Conservation (phyloP, 2,797 vertebrate genomes). For the Benthosema pterotum region DNA sequence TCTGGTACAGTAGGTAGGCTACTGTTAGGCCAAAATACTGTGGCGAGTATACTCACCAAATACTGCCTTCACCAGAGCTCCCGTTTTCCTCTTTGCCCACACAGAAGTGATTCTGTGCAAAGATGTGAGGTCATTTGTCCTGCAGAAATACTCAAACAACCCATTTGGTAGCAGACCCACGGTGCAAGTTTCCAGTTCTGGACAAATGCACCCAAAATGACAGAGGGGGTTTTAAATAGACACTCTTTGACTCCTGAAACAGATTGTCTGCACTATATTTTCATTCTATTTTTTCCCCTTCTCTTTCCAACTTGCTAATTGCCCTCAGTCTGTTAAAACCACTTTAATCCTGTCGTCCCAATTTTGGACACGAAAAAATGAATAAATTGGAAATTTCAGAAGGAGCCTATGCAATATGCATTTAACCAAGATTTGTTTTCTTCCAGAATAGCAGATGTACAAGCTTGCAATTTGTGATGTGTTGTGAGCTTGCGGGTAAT, state of each 20-base stretch:
- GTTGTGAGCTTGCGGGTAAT: no score
- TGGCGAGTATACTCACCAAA: not conserved
- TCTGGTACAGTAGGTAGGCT: not conserved
- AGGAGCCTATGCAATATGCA: no score
- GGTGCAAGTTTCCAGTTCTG: conserved; percentile 42
- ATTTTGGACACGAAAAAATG: no score
- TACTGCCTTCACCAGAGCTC: conserved; percentile 1
- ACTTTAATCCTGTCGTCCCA: no score
- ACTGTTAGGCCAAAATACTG: conserved; percentile 16
- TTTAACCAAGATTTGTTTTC: no score
- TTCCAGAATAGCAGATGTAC: no score
- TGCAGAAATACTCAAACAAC: conserved; percentile 58
- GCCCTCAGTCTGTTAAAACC: conserved; percentile 3
- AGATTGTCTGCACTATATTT: conserved; percentile 63
- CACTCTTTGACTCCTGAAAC: conserved; percentile 60
- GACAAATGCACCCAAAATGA: conserved; percentile 60
- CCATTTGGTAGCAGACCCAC: conserved; percentile 32
- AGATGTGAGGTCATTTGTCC: conserved; percentile 37
- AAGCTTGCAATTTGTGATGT: no score
- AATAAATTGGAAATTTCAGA: no score
- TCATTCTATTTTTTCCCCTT: conserved; percentile 6
- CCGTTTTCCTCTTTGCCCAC: not conserved
- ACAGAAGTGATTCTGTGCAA: conserved; percentile 30
- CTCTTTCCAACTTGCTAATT: conserved; percentile 22
- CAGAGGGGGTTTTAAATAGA: conserved; percentile 56